Conservation (phyloP, 2,888 invertebrate genomes). For the Phortica magna region DNA sequence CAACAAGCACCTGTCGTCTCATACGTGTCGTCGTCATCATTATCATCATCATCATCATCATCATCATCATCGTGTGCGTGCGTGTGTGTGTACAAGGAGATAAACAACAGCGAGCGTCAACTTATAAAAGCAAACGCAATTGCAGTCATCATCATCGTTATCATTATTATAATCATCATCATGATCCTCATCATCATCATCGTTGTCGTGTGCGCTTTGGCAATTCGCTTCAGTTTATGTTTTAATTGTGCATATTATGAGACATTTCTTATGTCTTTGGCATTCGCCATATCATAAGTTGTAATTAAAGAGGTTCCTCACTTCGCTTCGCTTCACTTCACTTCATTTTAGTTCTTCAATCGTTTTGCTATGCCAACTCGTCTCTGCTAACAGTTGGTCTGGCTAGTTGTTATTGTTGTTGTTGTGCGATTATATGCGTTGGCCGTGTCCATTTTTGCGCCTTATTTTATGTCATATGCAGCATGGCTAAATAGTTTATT, state of each 20-base stretch:
- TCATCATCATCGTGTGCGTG: constrained; percentile 26
- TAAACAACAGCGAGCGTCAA: not conserved
- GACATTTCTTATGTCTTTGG: constrained; percentile 57
- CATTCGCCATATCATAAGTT: constrained; percentile 47
- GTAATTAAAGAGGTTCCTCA: constrained; percentile 62
- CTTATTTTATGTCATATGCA: not conserved
- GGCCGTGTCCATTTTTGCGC: not conserved
- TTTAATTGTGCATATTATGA: constrained; percentile 70
- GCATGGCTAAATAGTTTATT: not conserved
- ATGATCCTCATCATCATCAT: constrained; percentile 33
- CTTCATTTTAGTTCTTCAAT: not conserved
- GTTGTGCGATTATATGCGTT: too few species aligned
- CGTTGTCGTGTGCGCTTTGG: constrained; percentile 41
- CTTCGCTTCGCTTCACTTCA: not conserved
- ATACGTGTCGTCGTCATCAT: not conserved
- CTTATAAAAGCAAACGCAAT: not conserved
- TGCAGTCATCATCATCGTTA: not conserved
- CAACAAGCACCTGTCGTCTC: constrained; percentile 8
- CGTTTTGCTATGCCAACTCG: too few species aligned
- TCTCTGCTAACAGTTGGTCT: not conserved
- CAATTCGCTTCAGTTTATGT: constrained; percentile 61
- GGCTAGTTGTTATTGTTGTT: not conserved
- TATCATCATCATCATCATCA: not conserved
- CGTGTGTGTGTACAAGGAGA: constrained; percentile 23
- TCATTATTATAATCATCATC: not conserved